Evolutionary conservation across 2,113 vertebrate genomes (phyloP).

Genomic region (Excalfactoria chinensis): DNA sequence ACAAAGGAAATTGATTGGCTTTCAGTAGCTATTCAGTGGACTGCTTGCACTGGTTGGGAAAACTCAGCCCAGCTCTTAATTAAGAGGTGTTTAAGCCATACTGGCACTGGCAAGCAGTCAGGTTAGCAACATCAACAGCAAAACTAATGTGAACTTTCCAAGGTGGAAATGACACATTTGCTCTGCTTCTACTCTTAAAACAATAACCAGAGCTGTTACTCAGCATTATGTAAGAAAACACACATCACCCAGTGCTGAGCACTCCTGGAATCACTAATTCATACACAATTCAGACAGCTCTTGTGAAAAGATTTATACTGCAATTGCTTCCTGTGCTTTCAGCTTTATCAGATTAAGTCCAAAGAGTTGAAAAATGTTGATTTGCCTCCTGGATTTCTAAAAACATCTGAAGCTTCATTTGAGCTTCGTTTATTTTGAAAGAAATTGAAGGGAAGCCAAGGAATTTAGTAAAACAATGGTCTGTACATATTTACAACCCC

Average conservation of each 20-base stretch:
- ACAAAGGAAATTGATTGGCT: neutral
- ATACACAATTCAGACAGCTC: neutral
- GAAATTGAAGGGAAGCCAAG: neutral
- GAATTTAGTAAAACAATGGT: neutral
- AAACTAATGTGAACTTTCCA: neutral
- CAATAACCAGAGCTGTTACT: neutral
- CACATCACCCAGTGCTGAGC: neutral
- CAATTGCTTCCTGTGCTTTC: neutral
- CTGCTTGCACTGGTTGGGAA: neutral
- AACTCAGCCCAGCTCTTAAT: neutral
- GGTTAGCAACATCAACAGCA: neutral
- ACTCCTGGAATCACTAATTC: neutral
- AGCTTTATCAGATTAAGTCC: neutral
- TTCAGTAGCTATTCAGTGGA: neutral
- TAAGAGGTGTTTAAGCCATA: neutral
- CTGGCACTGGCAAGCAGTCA: neutral
- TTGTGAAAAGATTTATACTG: neutral
- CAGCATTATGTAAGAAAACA: neutral
- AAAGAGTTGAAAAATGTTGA: neutral
- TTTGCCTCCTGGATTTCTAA: neutral
- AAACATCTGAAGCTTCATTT: neutral
- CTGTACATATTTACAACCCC: neutral
- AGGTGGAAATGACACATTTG: neutral
- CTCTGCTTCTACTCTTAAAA: neutral
- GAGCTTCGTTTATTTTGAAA: neutral